Conservation (phyloP, 2,113 vertebrate species). For the Notiomystis cincta region DNA sequence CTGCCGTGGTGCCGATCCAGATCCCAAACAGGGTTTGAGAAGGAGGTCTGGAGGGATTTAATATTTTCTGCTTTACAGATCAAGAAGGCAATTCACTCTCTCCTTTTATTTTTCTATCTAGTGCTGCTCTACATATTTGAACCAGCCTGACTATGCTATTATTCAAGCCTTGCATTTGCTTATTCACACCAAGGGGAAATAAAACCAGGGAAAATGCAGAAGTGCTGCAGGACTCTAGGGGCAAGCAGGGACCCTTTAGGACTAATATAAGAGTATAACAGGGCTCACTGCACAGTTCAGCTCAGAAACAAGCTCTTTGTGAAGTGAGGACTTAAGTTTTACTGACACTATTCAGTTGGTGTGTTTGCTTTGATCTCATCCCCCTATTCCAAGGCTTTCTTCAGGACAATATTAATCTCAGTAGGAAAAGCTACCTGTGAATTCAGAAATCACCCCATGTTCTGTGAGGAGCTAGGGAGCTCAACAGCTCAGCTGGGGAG, state of each 20-base stretch:
- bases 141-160: background rate
- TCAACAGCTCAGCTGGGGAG: background rate
- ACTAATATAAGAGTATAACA: background rate
- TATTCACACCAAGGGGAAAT: background rate
- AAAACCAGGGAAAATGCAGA: background rate
- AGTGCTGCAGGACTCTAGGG: background rate
- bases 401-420: background rate
- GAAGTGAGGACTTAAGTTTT: background rate
- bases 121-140: background rate
- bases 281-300: background rate
- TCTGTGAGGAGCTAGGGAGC: background rate
- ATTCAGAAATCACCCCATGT: background rate
- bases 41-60: background rate
- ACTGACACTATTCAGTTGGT: background rate
- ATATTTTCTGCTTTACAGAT: background rate
- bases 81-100: background rate
- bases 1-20: background rate
- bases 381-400: background rate
- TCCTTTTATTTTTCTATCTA: background rate
- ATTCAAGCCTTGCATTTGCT: background rate
- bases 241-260: background rate
- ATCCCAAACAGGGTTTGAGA: conserved; percentile 23
- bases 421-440: background rate
- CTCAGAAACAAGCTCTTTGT: background rate
- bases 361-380: background rate